phyloP scores from a whole-genome alignment of 2,113 vertebrate species.

The Semnornis frantzii region DNA sequence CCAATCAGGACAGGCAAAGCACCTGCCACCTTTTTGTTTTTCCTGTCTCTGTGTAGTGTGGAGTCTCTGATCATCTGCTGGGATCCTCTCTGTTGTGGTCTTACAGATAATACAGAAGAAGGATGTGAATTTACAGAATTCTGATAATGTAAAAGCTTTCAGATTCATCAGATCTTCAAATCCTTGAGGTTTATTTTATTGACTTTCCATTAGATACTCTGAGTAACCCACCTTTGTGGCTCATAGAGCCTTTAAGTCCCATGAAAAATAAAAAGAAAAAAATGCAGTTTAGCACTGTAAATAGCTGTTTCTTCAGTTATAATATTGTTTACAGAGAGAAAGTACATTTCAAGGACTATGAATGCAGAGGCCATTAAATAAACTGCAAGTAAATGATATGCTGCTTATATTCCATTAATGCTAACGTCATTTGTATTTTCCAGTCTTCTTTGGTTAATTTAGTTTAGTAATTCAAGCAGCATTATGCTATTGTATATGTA shows the following conservation, averaged over 20 bases:
- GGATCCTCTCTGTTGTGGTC: neutral
- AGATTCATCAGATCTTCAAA: neutral
- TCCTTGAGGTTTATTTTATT: neutral
- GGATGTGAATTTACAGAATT: neutral
- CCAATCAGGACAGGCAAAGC: neutral
- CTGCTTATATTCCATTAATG: neutral
- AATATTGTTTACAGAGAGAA: neutral
- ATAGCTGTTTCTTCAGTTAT: neutral
- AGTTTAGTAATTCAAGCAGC: neutral
- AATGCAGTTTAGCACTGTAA: neutral
- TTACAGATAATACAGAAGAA: neutral
- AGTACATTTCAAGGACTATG: neutral
- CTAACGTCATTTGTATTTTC: constrained; percentile 25
- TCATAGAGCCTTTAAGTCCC: neutral
- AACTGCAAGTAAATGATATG: neutral
- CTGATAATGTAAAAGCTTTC: neutral
- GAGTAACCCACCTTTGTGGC: neutral
- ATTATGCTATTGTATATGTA: neutral
- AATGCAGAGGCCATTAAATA: neutral
- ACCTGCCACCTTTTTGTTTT: neutral
- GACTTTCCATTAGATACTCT: neutral
- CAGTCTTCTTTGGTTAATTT: neutral
- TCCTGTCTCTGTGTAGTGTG: neutral
- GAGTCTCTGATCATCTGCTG: neutral
- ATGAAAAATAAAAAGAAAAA: neutral